Evolutionary conservation across 2,888 invertebrate genomes (phyloP).

Genomic region (Dryococelus australis): DNA sequence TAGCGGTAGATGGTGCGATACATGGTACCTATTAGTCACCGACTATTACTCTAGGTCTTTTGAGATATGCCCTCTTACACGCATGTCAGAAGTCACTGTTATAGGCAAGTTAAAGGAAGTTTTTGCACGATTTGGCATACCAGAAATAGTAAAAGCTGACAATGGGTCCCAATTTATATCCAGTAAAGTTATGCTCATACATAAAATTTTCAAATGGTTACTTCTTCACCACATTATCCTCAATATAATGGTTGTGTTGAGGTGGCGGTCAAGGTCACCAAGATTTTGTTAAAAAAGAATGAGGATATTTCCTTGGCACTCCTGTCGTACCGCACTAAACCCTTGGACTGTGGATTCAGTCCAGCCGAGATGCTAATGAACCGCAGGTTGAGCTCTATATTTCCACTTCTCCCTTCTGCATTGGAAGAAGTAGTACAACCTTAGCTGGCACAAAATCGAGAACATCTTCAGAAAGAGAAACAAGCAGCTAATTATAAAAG

Average conservation of each 20-base stretch:
- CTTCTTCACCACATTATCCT: neutral
- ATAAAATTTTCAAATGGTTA: neutral
- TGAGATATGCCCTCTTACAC: no score
- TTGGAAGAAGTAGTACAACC: no score
- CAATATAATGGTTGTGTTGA: neutral
- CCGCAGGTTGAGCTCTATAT: no score
- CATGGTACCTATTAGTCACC: no score
- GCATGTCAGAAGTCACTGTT: no score
- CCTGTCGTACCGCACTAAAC: neutral
- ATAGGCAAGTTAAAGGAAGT: no score
- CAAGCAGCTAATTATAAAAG: neutral
- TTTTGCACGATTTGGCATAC: neutral
- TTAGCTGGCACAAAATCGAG: neutral
- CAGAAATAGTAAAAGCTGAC: neutral
- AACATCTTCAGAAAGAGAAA: neutral
- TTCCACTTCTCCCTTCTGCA: no score
- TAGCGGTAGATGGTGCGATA: no score
- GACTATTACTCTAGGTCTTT: no score
- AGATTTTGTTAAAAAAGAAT: neutral
- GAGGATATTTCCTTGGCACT: neutral
- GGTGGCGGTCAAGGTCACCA: neutral
- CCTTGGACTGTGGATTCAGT: neutral
- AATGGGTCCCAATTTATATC: neutral
- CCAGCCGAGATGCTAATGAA: no score
- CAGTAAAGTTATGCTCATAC: neutral